A percentile compares a stretch with the other conserved stretches of the same genome.
phyloP scores from a whole-genome alignment of 1,140 invertebrate species.

The Apis dorsata region DNA sequence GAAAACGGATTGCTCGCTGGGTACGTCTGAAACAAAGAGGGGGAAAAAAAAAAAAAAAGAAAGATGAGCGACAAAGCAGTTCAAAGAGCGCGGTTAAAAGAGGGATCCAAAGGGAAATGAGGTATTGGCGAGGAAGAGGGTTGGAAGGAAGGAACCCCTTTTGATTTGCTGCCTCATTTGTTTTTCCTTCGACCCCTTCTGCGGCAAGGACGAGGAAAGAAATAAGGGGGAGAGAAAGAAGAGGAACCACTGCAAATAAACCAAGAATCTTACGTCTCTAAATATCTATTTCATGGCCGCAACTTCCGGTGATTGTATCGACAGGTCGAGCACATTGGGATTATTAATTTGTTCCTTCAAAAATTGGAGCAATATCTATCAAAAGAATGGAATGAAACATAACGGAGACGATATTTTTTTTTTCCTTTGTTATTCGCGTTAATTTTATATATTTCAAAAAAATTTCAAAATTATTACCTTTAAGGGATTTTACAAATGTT shows the following conservation, averaged over 20 bases:
- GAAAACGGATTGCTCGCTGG: constrained; percentile 89
- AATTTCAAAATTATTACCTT: too few relatives aligned
- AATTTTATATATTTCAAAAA: too few relatives aligned
- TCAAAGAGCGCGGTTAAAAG: constrained; percentile 16
- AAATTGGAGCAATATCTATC: too few relatives aligned
- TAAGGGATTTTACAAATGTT: too few relatives aligned
- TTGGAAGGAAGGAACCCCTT: not conserved
- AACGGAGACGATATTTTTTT: too few relatives aligned
- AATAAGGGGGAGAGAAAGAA: not conserved
- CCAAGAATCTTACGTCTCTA: too few relatives aligned
- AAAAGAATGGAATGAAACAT: too few relatives aligned
- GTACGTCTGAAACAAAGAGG: constrained; percentile 82
- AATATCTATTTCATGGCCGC: too few relatives aligned
- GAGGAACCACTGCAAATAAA: constrained; percentile 19
- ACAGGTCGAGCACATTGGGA: too few relatives aligned
- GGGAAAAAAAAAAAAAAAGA: not conserved
- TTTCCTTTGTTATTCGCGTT: too few relatives aligned
- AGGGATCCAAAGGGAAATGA: not conserved
- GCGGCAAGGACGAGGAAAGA: not conserved
- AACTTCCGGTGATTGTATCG: too few relatives aligned
- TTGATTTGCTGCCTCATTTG: constrained; percentile 43
- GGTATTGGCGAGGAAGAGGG: not conserved
- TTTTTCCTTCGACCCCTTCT: constrained; percentile 18
- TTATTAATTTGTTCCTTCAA: too few relatives aligned
- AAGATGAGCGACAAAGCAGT: not conserved